Evolutionary conservation across 2,797 vertebrate species (phyloP), one percentile per base, ranked within the genome.

Genomic region (Bovichtus variegatus): DNA sequence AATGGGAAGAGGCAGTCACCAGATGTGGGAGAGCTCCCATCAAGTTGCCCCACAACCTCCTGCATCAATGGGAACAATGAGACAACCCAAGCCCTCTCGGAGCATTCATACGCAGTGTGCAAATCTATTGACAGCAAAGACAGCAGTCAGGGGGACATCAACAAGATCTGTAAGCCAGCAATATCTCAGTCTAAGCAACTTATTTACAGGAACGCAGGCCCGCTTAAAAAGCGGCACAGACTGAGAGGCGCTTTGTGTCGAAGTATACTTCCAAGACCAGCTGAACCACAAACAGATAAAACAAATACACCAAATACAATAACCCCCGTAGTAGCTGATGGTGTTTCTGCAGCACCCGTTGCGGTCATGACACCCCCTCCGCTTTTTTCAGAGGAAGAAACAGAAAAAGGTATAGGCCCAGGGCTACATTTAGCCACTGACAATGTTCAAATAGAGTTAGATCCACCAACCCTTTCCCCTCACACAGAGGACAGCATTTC

Each of bases 71-170:
- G 89, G 44, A 96, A 95, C 77, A 94, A 91, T 2, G 97, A 98
- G 87, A 95, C 96, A 4, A 93, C 94, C 41, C 96, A 97, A 25
- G 95, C 97, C 0, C 92, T 99, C 54, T 97, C 96, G 0, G 98
- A 99, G 78, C 98, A 99, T 87, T 99, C 98, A 0, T 99, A 99
- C 9, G 98, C 98, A 19, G 96, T 96, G 2, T 96, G 94, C 80
- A 93, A 95, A 83, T 89, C 89, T 15, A 78, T 90, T 47, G 91
- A 95, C 71, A 78, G 68, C 53, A 88, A 83, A 50, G 94, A 94
- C 18, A 83, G 38, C 64, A 87, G 50, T 64, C 87, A 90, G 65
- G 79, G 66, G 59, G 91, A 93, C 68, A 87, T 71, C 71, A 94
- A 85, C 38, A 91, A 86, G 27, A 70, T 74, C 70, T 80, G 72